Evolutionary conservation across 2,797 vertebrate species (phyloP), one percentile per base, ranked within the genome.

Genomic region (Gadopsis bispinosus): DNA sequence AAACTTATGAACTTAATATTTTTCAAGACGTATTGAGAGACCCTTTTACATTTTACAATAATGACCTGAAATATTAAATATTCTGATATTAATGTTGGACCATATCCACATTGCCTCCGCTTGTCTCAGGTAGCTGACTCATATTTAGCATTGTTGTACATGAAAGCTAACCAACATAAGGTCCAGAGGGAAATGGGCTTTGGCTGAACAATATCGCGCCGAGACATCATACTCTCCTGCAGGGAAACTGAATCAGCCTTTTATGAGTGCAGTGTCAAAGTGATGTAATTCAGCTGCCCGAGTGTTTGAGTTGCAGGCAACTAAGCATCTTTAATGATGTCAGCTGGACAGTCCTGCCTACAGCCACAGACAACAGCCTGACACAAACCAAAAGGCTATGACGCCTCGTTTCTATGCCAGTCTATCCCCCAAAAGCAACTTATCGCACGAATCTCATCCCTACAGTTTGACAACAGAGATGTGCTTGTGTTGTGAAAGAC

Each of bases 231-330:
- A 20, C 43, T 61, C 37, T 69, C 62, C 72, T 11, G 13, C 22
- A 73, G 59, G 64, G 43, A 26, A 59, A 35, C 61, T 55, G 47
- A 53, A 58, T 35, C 56, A 12, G 31, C 22, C 14, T 71, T 80
- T 82, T 33, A 80, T 1, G 73, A 82, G 67, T 4, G 2, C 13
- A 22, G 41, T 76, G 77, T 82, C 74, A 79, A 78, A 84, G 74
- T 43, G 66, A 64, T 71, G 69, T 75, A 37, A 51, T 53, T 75
- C 37, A 55, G 78, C 75, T 62, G 68, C 68, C 20, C 20, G 48
- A 67, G 55, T 4, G 37, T 56, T 56, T 35, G 48, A 60, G 35
- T 31, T 4, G 14, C 58, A 19, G 7, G 6, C 12, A 26, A 20
- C 64, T 60, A 69, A 58, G 62, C 54, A n/a, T 78, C 51, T 67